Evolutionary conservation across 1,140 invertebrate species (phyloP).

Genomic region (Aplysia californica): DNA sequence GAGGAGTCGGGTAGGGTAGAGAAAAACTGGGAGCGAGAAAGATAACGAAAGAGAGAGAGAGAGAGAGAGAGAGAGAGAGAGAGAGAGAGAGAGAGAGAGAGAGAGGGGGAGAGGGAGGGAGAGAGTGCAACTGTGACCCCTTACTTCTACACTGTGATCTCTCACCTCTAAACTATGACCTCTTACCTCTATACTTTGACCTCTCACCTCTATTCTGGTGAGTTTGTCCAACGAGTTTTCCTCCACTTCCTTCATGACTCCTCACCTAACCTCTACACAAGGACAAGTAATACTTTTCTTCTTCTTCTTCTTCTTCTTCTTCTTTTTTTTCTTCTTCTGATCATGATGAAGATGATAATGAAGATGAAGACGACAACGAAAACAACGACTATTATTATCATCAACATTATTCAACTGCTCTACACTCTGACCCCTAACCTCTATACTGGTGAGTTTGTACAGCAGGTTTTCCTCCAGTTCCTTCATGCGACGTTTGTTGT

Average conservation of each 20-base stretch:
- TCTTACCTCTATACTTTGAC: too few relatives aligned
- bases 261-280: too few relatives aligned
- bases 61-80: neutral
- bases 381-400: too few relatives aligned
- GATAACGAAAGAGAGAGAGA: neutral
- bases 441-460: conserved; percentile 87
- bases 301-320: too few relatives aligned
- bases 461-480: conserved; percentile 92
- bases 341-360: too few relatives aligned
- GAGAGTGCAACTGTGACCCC: neutral
- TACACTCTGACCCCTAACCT: too few relatives aligned
- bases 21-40: neutral
- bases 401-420: too few relatives aligned
- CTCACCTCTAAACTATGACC: too few relatives aligned
- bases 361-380: too few relatives aligned
- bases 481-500: conserved; percentile 95
- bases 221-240: conserved; percentile 88
- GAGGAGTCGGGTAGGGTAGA: neutral
- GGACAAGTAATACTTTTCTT: too few relatives aligned
- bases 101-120: neutral
- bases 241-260: conserved; percentile 95
- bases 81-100: neutral
- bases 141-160: too few relatives aligned
- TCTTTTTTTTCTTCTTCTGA: too few relatives aligned
- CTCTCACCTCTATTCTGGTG: conserved; percentile 85